phyloP scores from a whole-genome alignment of 2,888 invertebrate genomes.

The Nemoura dubitans region DNA sequence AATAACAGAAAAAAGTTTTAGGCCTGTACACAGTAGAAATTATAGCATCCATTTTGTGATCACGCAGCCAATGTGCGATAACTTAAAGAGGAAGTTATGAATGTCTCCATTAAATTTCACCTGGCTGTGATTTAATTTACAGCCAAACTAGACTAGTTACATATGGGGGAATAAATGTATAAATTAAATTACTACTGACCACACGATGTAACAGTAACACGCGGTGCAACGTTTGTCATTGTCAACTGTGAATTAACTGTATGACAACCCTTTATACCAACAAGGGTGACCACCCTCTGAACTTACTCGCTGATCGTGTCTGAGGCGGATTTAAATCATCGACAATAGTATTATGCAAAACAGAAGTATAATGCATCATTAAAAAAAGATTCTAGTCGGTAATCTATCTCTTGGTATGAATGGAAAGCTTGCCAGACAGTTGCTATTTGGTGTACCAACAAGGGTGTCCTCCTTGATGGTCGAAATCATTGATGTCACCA shows the following conservation, averaged over 20 bases:
- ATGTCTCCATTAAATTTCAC: slow-evolving; percentile 52
- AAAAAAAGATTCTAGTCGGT: not conserved
- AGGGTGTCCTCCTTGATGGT: slow-evolving; percentile 9
- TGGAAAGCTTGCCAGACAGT: not conserved
- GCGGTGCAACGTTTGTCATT: slow-evolving; percentile 18
- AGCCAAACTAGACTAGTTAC: not conserved
- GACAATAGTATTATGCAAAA: slow-evolving; percentile 19
- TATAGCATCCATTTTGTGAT: slow-evolving; percentile 38
- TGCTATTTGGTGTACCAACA: slow-evolving; percentile 9
- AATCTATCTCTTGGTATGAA: slow-evolving; percentile 16
- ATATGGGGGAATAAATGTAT: slow-evolving; percentile 39
- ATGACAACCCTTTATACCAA: slow-evolving; percentile 24
- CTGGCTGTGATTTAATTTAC: slow-evolving; percentile 50
- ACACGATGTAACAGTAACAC: not conserved
- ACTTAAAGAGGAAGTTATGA: slow-evolving; percentile 50
- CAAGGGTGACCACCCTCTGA: slow-evolving; percentile 26
- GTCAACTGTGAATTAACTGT: not conserved
- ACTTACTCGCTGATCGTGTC: not conserved
- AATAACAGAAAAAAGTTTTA: slow-evolving; percentile 14
- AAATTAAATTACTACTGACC: slow-evolving; percentile 36
- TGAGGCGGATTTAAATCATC: not conserved
- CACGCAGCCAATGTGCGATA: slow-evolving; percentile 49
- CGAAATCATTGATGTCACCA: not conserved
- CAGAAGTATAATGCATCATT: not conserved
- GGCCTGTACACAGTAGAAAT: slow-evolving; percentile 19